These are phyloP conservation scores for Erebia aethiops DNA, from an alignment of 2,888 invertebrate species.

Conservation along the genomic window DNA sequence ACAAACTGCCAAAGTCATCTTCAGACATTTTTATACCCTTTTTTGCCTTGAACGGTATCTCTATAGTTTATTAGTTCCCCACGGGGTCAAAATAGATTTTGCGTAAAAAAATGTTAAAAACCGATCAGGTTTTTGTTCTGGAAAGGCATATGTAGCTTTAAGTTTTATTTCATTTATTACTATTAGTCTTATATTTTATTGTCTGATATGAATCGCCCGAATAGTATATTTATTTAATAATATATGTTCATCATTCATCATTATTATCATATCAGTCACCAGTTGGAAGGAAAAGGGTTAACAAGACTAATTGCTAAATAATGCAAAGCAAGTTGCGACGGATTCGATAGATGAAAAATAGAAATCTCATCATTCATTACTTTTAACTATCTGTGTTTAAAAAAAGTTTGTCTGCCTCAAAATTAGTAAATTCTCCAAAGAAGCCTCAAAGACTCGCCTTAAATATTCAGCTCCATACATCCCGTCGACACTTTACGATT, in stretches of 20 bases:
- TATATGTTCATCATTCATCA: no score
- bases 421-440: constrained; percentile 1
- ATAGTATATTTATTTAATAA: no score
- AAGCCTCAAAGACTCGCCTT: not conserved
- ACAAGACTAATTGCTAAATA: no score
- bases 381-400: no score
- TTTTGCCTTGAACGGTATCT: not conserved
- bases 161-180: no score
- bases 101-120: not conserved
- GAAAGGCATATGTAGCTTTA: no score
- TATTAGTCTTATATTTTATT: no score
- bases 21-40: not conserved
- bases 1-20: constrained; percentile 2
- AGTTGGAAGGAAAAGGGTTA: no score
- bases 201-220: no score
- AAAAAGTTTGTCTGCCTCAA: not conserved
- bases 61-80: not conserved
- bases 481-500: constrained; percentile 7
- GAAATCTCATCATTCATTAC: not conserved
- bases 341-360: not conserved
- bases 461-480: constrained; percentile 9
- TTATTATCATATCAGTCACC: no score
- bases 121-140: not conserved
- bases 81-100: not conserved
- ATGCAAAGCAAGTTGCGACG: no score